Evolutionary conservation across 2,888 invertebrate species (phyloP), one percentile per base, ranked within the genome.

Genomic region (Dryobota labecula): DNA sequence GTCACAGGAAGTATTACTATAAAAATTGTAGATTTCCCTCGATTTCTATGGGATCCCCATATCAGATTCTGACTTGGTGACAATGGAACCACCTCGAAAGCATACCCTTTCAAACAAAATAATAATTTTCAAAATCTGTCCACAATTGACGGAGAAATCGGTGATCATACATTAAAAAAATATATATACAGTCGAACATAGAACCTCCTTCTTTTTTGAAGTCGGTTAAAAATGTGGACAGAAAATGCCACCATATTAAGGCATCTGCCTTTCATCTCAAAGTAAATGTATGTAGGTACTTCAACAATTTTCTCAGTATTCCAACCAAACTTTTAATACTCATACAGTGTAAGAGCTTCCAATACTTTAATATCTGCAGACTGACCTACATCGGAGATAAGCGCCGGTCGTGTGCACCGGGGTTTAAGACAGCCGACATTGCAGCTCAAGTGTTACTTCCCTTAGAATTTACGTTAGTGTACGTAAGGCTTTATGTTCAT

Each of bases 331-430:
- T 78, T 77, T 70, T 69, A 80, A 86, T 81, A 72, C 76, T 69
- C 33, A 64, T 62, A 78, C 64, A 84, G 80, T 78, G 62, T 63
- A 72, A 70, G 75, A 83, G 69, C 73, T 87, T 84, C 78, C 80
- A 84, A 90, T 85, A 88, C 84, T 87, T 85, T 87, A 90, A 90
- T 91, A 91, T 90, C 83, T 84, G 80, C 78, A 72, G 78, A 73
- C 68, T 86, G 91, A 90, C 91, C 91, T 83, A 89, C 83, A 88
- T 91, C 76, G 73, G 36, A 71, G 57, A 77, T 88, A 89, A 85
- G 75, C 73, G 57, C 58, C 63, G 63, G 41, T 60, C 68, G 79
- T 75, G 74, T 79, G 74, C 79, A 72, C 83, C 38, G 33, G 53
- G 82, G 69, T 24, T 76, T 84, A 84, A 84, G 74, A 68, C 65